Conservation (phyloP, 2,888 invertebrate species). For the Macrophya annulata region DNA sequence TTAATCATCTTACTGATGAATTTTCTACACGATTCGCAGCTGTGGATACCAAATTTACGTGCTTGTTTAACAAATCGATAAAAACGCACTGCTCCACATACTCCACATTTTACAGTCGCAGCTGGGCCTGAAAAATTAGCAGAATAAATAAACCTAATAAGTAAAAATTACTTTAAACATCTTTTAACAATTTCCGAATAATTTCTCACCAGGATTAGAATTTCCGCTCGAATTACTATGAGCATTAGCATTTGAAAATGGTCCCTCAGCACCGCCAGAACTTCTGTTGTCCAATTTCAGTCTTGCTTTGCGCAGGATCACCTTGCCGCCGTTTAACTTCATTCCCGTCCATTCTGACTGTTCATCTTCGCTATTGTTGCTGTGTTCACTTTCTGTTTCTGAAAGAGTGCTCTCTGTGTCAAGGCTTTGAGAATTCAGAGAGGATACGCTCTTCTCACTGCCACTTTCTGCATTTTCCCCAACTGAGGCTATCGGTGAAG, state of each 20-base stretch:
- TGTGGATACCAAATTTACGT: conserved; percentile 91
- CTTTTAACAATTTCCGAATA: neutral
- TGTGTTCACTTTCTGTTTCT: conserved; percentile 73
- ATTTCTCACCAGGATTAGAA: conserved; percentile 70
- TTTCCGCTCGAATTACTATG: conserved; percentile 68
- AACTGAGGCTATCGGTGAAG: neutral
- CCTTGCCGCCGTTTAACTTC: conserved; percentile 84
- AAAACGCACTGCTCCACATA: conserved; percentile 89
- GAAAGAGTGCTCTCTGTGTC: conserved; percentile 72
- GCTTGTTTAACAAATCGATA: conserved; percentile 90
- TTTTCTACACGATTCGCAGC: conserved; percentile 93
- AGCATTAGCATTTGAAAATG: conserved; percentile 82
- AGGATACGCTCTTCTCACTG: conserved; percentile 58
- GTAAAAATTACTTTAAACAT: neutral
- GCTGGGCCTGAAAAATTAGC: conserved; percentile 81
- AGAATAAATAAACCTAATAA: conserved; percentile 48
- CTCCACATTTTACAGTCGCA: conserved; percentile 88
- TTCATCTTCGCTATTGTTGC: conserved; percentile 75
- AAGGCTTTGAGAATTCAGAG: conserved; percentile 64
- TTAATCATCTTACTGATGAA: conserved; percentile 92
- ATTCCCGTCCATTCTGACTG: conserved; percentile 78
- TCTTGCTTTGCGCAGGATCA: conserved; percentile 86
- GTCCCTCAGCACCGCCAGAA: conserved; percentile 83
- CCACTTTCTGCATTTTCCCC: conserved; percentile 12
- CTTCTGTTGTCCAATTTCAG: conserved; percentile 82